These are phyloP conservation scores for Bos javanicus DNA, from an alignment of 2,113 vertebrate species.

Conservation along the genomic window DNA sequence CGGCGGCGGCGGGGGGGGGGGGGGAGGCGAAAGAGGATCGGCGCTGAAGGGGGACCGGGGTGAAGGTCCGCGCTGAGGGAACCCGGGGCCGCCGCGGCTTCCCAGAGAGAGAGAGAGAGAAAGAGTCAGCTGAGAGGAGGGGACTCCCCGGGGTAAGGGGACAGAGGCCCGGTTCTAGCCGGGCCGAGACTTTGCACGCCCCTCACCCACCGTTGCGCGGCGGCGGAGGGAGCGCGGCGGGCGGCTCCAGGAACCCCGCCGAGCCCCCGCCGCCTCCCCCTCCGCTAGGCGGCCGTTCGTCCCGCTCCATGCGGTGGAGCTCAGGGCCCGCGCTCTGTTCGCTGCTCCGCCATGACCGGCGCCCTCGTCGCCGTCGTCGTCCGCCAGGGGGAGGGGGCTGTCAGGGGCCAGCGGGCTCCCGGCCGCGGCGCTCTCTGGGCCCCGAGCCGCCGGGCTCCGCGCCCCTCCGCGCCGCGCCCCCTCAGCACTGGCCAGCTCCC, in stretches of 20 bases:
- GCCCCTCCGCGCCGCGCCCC: conserved; percentile 72
- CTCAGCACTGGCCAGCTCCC: conserved; percentile 79
- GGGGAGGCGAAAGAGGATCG: not conserved
- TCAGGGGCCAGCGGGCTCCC: conserved; percentile 64
- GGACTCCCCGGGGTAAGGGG: not conserved
- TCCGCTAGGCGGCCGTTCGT: conserved; percentile 71
- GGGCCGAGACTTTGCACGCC: not conserved
- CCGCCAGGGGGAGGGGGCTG: conserved; percentile 67
- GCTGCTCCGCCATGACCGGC: conserved; percentile 68
- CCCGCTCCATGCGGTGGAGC: conserved; percentile 70
- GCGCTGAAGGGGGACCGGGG: not conserved
- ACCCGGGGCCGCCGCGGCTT: not conserved
- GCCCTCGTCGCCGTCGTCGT: conserved; percentile 26
- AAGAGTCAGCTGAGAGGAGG: not conserved
- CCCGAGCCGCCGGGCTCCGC: conserved; percentile 46
- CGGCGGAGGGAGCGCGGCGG: conserved; percentile 74
- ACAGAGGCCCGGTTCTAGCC: not conserved
- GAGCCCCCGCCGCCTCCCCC: conserved; percentile 70
- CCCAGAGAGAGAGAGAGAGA: not conserved
- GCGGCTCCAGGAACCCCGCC: conserved; percentile 71
- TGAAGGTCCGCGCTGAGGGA: not conserved
- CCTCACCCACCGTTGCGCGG: conserved; percentile 76
- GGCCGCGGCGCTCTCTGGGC: conserved; percentile 53
- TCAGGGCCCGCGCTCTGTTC: conserved; percentile 56
- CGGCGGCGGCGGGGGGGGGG: no score